phyloP scores from a whole-genome alignment of 2,797 vertebrate species.

The Tragelaphus eurycerus region DNA sequence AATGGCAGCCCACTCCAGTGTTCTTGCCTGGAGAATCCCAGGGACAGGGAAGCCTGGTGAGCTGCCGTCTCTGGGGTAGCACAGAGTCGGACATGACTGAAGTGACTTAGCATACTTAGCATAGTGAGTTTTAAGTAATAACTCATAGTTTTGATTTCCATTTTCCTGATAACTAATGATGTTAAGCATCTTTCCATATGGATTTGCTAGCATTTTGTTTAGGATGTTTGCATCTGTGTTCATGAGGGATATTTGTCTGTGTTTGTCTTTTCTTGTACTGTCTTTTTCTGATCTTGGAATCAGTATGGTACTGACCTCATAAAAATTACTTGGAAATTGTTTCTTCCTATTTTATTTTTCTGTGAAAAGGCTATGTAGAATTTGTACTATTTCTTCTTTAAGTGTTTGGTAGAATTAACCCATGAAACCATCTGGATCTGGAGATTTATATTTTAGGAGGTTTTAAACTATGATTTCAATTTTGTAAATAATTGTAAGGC shows the following conservation, averaged over 20 bases:
- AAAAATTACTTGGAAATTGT: conserved; percentile 14
- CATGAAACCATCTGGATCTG: background rate
- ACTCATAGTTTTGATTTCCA: background rate
- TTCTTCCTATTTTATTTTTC: background rate
- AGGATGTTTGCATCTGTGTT: background rate
- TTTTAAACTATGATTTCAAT: background rate
- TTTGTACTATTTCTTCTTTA: background rate
- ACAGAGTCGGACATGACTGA: too few species aligned
- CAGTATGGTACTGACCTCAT: background rate
- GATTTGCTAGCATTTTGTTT: conserved; percentile 9
- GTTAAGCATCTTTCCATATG: background rate
- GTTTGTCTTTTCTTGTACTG: background rate
- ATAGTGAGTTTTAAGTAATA: background rate
- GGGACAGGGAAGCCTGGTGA: too few species aligned
- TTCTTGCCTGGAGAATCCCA: too few species aligned
- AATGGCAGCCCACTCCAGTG: too few species aligned
- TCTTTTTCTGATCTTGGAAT: background rate
- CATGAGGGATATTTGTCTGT: background rate
- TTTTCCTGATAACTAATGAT: background rate
- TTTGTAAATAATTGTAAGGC: background rate
- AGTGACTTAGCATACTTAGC: too few species aligned
- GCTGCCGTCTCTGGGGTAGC: too few species aligned
- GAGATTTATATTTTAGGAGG: background rate
- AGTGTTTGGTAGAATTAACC: background rate
- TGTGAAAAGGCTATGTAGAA: background rate